phyloP scores from a whole-genome alignment of 1,140 invertebrate species.

The Zelostemma sp. region DNA sequence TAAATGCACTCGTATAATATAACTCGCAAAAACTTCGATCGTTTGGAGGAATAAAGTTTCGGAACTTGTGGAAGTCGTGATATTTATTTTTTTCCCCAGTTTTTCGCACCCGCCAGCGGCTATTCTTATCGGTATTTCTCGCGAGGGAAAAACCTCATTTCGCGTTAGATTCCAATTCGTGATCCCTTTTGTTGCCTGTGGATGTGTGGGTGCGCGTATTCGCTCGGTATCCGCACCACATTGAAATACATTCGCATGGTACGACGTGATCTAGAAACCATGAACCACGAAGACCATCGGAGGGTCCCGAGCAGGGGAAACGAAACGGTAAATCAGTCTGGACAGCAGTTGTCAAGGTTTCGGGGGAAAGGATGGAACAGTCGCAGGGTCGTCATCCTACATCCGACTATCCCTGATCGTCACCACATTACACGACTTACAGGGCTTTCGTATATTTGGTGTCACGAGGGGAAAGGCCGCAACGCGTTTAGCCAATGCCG shows the following conservation, averaged over 20 bases:
- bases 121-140: slow-evolving; percentile 40
- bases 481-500: neutral
- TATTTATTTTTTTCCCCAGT: slow-evolving; percentile 28
- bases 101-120: slow-evolving; percentile 20
- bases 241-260: slow-evolving; percentile 38
- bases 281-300: slow-evolving; percentile 45
- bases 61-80: slow-evolving; percentile 7
- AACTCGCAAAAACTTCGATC: too few species aligned
- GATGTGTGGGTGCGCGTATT: slow-evolving; percentile 26
- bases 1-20: too few species aligned
- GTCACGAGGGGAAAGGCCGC: slow-evolving; percentile 24
- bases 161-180: slow-evolving; percentile 50
- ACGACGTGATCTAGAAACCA: slow-evolving; percentile 49
- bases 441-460: slow-evolving; percentile 33
- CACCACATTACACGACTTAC: slow-evolving; percentile 47
- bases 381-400: slow-evolving; percentile 38
- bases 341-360: slow-evolving; percentile 34
- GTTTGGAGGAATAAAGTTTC: too few species aligned
- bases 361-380: slow-evolving; percentile 41
- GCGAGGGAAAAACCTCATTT: slow-evolving; percentile 45
- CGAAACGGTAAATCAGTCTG: slow-evolving; percentile 45
- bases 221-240: slow-evolving; percentile 29
- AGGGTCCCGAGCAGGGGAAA: slow-evolving; percentile 48
- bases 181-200: slow-evolving; percentile 37
- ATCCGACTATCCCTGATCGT: slow-evolving; percentile 41